phyloP scores from a whole-genome alignment of 2,797 vertebrate species.

The Pseudochromis fuscus region DNA sequence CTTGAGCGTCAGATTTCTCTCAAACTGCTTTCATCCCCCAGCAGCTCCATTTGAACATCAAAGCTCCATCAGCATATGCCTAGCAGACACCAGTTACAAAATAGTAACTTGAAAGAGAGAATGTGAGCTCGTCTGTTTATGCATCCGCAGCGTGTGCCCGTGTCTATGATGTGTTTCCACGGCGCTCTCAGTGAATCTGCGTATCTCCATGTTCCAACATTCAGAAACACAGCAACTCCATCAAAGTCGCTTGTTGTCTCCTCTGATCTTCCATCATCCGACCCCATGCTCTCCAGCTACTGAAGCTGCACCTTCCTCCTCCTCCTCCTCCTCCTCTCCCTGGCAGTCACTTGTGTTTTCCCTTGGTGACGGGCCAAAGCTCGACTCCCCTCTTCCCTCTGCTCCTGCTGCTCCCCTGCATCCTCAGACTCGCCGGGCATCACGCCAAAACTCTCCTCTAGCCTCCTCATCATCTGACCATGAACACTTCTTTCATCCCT shows the following conservation, averaged over 20 bases:
- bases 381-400: conserved; percentile 57
- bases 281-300: conserved; percentile 47
- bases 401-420: conserved; percentile 66
- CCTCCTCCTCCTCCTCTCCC: conserved; percentile 35
- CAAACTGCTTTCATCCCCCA: conserved; percentile 76
- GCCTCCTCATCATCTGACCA: conserved; percentile 55
- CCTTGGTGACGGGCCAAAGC: conserved; percentile 60
- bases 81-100: conserved; percentile 74
- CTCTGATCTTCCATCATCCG: conserved; percentile 72
- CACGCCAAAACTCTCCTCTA: conserved; percentile 54
- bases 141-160: conserved; percentile 50
- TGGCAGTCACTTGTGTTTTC: conserved; percentile 60
- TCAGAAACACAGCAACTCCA: conserved; percentile 61
- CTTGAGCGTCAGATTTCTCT: conserved; percentile 72
- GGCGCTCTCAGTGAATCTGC: conserved; percentile 43
- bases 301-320: conserved; percentile 43
- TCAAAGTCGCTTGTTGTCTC: conserved; percentile 71
- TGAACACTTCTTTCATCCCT: conserved; percentile 43
- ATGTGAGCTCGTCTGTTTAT: conserved; percentile 59
- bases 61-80: conserved; percentile 72
- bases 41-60: conserved; percentile 79
- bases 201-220: conserved; percentile 69
- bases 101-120: conserved; percentile 67
- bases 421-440: conserved; percentile 63
- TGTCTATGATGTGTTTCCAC: conserved; percentile 66